Evolutionary conservation across 2,113 vertebrate species (phyloP), one percentile per base, ranked within the genome.

Genomic region (Pimephales promelas): DNA sequence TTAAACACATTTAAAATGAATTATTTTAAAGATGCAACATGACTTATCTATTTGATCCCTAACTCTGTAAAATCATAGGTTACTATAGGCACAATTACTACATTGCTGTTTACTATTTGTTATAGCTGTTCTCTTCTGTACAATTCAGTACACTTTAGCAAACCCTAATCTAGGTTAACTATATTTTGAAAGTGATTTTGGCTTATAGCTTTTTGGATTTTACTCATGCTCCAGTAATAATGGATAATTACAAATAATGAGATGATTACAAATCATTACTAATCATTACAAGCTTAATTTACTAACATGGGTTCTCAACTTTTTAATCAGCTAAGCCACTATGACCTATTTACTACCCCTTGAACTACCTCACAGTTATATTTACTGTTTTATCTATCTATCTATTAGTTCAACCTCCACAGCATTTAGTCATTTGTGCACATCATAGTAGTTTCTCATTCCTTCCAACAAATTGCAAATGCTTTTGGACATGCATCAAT

Each of bases 311-410:
- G 16, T 57, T 77, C 4, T 7, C 24, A 54, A 34, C 49, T 11
- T 75, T 28, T 54, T 18, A 34, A 18, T 54, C 47, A 47, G 2
- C 43, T 26, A 47, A 72, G 24, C n/a, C 10, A 54, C 18, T 18
- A 20, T 75, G 73, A 20, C 73, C 73, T 75, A 75, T 73, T 73
- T 73, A 47, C 70, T 40, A 40, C 8, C 8, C 40, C 40, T 26
- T 47, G 13, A 72, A 72, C n/a, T 47, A 72, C 6, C 45, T n/a
- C 22, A 1, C 31, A 66, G 31, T 36, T 11, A 36, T 20, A 40
- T 36, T 36, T 22, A n/a, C n/a, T n/a, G n/a, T n/a, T n/a, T n/a
- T n/a, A n/a, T n/a, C n/a, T n/a, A n/a, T n/a, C n/a, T n/a, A n/a
- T n/a, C n/a, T n/a, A n/a, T n/a, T n/a, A n/a, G n/a, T n/a, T n/a